Evolutionary conservation across 30 jellyfish, hydroid and myxozoan species (phyloP), one percentile per base, ranked within the genome.

Genomic region (Haliclystus octoradiatus): DNA sequence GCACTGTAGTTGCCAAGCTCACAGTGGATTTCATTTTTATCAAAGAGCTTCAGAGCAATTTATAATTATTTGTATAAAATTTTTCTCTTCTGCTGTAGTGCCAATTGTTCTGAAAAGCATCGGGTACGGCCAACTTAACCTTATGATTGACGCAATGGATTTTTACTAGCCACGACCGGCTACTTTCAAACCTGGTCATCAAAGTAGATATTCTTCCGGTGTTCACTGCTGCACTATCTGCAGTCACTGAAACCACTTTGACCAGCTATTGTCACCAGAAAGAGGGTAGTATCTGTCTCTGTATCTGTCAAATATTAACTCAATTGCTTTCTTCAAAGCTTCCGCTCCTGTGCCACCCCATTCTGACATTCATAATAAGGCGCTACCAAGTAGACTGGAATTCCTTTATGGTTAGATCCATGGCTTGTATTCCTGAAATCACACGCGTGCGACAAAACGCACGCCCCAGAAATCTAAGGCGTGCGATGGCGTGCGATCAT

Each of bases 101-200:
- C 68, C n/a, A 33, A 4, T 52, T 60, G 28, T 57, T 61, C 4
- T 23, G 22, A 40, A 74, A 33, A 26, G 83, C 83, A 31, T 67
- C 76, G 23, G 31, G 31, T 26, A 66, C 76, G 52, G 81, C 83
- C 28, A 77, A 70, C 78, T 84, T 84, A 3, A 77, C 70, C 19
- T 94, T 49, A 52, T 77, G 81, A 50, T 77, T 84, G 47, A 84
- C 74, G 60, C 95, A 76, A 52, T 80, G 94, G 28, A 73, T 72
- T 40, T 33, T 73, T 22, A 80, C 66, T 70, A 80, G 83, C 94
- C 94, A 80, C 27, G 65, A 66, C 30, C 94, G 62, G 28, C 53
- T 69, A 28, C 65, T 70, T 62, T 31, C 27, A 76, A 80, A 52
- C 83, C 67, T 75, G 23, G 91, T 72, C 76, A 80, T 22, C 28